phyloP scores from a whole-genome alignment of 1,140 invertebrate species.

The Drosophila mauritiana region DNA sequence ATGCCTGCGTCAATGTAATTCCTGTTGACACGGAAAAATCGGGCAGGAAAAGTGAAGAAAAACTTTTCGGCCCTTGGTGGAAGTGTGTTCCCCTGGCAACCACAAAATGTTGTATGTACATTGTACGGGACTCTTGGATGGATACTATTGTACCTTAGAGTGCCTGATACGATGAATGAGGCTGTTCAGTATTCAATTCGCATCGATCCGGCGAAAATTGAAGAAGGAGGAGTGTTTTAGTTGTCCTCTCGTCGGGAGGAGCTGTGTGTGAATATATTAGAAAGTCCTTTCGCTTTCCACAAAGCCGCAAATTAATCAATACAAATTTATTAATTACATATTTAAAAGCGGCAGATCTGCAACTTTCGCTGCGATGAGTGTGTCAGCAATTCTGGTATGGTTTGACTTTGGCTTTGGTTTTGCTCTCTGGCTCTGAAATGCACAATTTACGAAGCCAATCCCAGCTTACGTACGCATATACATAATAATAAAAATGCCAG shows the following conservation, averaged over 20 bases:
- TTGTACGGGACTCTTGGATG: constrained; percentile 1
- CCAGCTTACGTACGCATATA: constrained; percentile 60
- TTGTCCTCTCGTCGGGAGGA: constrained; percentile 27
- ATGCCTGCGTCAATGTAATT: constrained; percentile 63
- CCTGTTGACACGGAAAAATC: constrained; percentile 62
- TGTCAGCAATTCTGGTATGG: constrained; percentile 53
- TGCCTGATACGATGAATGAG: constrained; percentile 35
- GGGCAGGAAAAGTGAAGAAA: constrained; percentile 19
- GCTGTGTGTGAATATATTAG: constrained; percentile 40
- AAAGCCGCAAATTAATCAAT: constrained; percentile 51
- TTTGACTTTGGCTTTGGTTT: constrained; percentile 21
- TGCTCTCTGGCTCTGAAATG: constrained; percentile 36
- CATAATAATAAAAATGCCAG: constrained; percentile 61
- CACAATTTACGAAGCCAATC: constrained; percentile 47
- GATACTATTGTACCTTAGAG: constrained; percentile 40
- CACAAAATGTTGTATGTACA: constrained; percentile 5
- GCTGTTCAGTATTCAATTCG: constrained; percentile 15
- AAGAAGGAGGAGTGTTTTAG: neutral
- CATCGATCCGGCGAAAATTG: constrained; percentile 16
- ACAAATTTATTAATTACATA: constrained; percentile 62
- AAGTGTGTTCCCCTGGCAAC: constrained; percentile 44
- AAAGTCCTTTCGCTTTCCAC: constrained; percentile 51
- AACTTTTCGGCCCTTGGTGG: constrained; percentile 8
- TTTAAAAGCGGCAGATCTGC: constrained; percentile 35
- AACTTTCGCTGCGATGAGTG: constrained; percentile 50